Percentiles rank a stretch among this genome's conserved stretches.
Evolutionary conservation across 2,113 vertebrate genomes (phyloP).

Genomic region (Monarcha castaneiventris): DNA sequence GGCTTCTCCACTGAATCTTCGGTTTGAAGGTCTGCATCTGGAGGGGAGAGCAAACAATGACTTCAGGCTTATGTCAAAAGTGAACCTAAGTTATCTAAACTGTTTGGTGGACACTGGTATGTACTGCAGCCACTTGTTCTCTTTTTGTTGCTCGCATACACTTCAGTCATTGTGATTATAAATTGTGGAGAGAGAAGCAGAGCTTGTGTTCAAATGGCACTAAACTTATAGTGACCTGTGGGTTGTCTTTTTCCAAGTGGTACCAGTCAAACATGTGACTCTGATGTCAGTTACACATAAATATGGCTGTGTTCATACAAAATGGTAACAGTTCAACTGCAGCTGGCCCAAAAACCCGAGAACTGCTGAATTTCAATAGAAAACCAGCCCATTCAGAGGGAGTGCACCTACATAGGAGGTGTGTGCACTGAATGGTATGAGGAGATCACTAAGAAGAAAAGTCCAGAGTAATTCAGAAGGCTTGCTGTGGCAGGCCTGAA

Average conservation of each 20-base stretch:
- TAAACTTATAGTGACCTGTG: neutral
- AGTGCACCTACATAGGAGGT: neutral
- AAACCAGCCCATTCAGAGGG: neutral
- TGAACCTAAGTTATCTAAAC: neutral
- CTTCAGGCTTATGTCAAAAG: neutral
- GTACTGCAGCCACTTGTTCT: neutral
- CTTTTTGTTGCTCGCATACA: neutral
- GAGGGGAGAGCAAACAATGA: neutral
- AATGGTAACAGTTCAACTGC: neutral
- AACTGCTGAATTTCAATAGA: neutral
- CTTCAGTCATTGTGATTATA: neutral
- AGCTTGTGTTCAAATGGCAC: neutral
- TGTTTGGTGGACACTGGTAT: neutral
- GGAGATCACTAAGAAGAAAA: neutral
- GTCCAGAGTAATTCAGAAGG: neutral
- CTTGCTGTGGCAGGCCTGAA: neutral
- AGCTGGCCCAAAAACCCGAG: neutral
- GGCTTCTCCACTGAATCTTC: neutral
- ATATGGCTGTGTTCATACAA: neutral
- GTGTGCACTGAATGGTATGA: neutral
- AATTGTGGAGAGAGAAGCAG: neutral
- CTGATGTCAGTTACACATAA: neutral
- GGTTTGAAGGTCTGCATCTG: neutral
- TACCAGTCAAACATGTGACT: neutral
- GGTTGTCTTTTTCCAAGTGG: neutral